Percentiles rank a stretch among this genome's conserved stretches.
Evolutionary conservation across 1,140 invertebrate genomes (phyloP).

Genomic region (Achroia grisella): DNA sequence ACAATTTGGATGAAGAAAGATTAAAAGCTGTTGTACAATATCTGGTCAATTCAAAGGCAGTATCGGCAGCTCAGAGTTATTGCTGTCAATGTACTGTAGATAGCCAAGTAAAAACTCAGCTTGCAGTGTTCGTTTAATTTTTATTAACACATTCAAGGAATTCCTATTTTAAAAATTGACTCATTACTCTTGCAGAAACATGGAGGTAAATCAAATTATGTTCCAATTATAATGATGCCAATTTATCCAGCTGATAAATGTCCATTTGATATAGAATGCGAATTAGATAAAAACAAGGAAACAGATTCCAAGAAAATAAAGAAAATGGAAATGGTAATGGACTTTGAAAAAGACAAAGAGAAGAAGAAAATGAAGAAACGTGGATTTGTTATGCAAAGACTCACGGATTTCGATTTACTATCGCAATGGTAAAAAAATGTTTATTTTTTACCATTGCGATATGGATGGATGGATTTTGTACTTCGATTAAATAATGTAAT

Average conservation of each 20-base stretch:
- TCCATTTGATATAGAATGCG: slow-evolving; percentile 52
- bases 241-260: slow-evolving; percentile 47
- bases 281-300: slow-evolving; percentile 41
- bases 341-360: slow-evolving; percentile 33
- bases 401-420: slow-evolving; percentile 55
- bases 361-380: slow-evolving; percentile 45
- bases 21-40: slow-evolving; percentile 41
- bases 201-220: slow-evolving; percentile 35
- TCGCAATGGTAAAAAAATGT: slow-evolving; percentile 54
- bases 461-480: too few species aligned
- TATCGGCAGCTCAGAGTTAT: slow-evolving; percentile 56
- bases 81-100: slow-evolving; percentile 47
- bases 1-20: slow-evolving; percentile 35
- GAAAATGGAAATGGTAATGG: slow-evolving; percentile 15
- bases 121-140: background rate
- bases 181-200: slow-evolving; percentile 16
- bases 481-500: too few species aligned
- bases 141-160: too few species aligned
- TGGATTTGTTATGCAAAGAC: slow-evolving; percentile 45
- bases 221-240: slow-evolving; percentile 65
- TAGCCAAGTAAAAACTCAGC: slow-evolving; percentile 22
- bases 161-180: too few species aligned
- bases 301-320: slow-evolving; percentile 24
- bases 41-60: slow-evolving; percentile 39
- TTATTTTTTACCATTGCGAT: too few species aligned